phyloP scores from a whole-genome alignment of 2,797 vertebrate genomes.

The Arctocebus calabarensis region DNA sequence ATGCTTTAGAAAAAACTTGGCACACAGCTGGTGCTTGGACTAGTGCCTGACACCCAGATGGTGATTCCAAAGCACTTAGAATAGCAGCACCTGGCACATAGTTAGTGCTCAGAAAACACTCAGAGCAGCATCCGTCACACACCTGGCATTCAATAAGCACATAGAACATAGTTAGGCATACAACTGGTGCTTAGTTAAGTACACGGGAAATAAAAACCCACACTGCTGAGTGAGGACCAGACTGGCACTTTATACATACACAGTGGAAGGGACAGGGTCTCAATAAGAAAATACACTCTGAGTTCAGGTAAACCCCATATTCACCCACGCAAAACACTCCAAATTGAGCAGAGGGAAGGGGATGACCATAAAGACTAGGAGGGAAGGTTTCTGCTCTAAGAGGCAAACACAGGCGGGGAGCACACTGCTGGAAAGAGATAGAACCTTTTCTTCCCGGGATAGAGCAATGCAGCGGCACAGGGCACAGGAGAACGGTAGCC shows the following conservation, averaged over 20 bases:
- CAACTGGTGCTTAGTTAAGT: background rate
- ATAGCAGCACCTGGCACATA: background rate
- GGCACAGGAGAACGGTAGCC: slow-evolving; percentile 71
- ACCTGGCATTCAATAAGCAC: background rate
- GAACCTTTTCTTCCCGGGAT: background rate
- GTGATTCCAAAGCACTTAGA: background rate
- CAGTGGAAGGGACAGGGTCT: slow-evolving; percentile 61
- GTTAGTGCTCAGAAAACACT: background rate
- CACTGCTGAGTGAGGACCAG: background rate
- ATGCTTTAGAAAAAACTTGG: background rate
- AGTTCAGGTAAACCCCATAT: slow-evolving; percentile 56
- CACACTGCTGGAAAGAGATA: background rate
- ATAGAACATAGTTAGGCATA: background rate
- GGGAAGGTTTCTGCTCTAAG: slow-evolving; percentile 40
- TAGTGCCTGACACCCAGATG: background rate
- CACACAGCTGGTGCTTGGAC: background rate
- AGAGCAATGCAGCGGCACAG: slow-evolving; percentile 59
- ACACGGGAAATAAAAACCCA: background rate
- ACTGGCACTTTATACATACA: slow-evolving; percentile 68
- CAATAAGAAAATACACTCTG: slow-evolving; percentile 84
- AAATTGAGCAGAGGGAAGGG: slow-evolving; percentile 24
- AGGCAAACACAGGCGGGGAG: slow-evolving; percentile 49
- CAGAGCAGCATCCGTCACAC: background rate
- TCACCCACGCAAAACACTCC: slow-evolving; percentile 51
- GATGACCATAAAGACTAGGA: slow-evolving; percentile 73